Conservation (phyloP, 2,888 invertebrate species). For the Ichneumoninae sp. region DNA sequence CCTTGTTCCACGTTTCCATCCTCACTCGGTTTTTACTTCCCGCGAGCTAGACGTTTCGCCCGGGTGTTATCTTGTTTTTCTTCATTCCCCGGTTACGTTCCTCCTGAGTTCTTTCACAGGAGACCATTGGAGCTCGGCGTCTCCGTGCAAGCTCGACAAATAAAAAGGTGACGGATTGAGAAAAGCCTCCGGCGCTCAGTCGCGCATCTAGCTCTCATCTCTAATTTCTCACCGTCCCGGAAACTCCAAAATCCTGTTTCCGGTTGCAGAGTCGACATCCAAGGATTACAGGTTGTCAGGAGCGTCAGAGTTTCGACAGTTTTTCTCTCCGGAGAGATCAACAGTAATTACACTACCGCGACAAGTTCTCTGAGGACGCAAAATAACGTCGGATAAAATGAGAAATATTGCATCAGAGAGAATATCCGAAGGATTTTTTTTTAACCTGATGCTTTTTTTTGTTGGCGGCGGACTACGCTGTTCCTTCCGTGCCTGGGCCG, state of each 20-base stretch:
- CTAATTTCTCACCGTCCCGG: background rate
- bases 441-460: background rate
- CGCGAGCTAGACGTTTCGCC: background rate
- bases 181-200: background rate
- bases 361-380: background rate
- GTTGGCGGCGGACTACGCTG: background rate
- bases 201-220: background rate
- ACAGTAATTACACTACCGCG: background rate
- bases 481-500: background rate
- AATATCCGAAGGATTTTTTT: background rate
- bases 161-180: background rate
- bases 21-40: background rate
- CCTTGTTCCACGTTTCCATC: conserved; percentile 1
- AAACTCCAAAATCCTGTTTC: background rate
- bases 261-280: background rate
- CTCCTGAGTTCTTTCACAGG: background rate
- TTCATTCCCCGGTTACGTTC: background rate
- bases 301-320: background rate
- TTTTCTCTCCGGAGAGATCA: conserved; percentile 8
- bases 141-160: background rate
- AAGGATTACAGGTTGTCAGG: conserved; percentile 7
- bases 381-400: background rate
- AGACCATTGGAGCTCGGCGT: background rate
- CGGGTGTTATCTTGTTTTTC: conserved; percentile 3
- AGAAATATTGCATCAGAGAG: background rate